Evolutionary conservation across 1,140 invertebrate genomes (phyloP).

Genomic region (Portunus trituberculatus): DNA sequence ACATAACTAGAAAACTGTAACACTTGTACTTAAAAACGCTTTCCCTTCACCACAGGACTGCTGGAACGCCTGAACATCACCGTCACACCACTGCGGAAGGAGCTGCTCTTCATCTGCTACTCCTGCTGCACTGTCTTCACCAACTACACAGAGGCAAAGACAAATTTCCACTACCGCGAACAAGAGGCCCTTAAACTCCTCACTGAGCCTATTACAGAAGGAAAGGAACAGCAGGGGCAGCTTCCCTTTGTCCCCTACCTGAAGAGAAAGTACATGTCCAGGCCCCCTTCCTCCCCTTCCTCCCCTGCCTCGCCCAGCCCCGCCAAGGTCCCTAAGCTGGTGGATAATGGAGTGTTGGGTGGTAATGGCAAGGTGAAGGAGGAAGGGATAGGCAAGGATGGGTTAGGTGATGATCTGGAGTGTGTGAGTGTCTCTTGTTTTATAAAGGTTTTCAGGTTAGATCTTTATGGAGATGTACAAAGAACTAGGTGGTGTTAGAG

Average conservation of each 20-base stretch:
- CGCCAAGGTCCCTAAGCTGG: conserved; percentile 53
- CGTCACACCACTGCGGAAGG: conserved; percentile 56
- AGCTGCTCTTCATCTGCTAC: conserved; percentile 64
- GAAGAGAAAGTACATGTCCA: conserved; percentile 51
- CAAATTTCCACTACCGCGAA: conserved; percentile 48
- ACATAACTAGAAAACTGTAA: too few species aligned
- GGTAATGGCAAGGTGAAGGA: not conserved
- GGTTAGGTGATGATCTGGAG: not conserved
- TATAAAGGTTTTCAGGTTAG: not conserved
- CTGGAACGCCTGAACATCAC: conserved; percentile 68
- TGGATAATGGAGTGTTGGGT: not conserved
- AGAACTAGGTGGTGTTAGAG: not conserved
- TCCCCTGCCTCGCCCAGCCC: not conserved
- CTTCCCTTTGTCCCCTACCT: conserved; percentile 67
- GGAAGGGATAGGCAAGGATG: not conserved
- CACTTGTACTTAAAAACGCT: too few species aligned
- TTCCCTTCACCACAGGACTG: conserved; percentile 47
- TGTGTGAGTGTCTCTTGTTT: not conserved
- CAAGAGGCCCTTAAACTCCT: conserved; percentile 63
- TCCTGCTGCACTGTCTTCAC: conserved; percentile 63
- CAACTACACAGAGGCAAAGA: conserved; percentile 66
- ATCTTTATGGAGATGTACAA: not conserved
- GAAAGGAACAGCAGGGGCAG: conserved; percentile 23
- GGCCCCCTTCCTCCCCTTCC: not conserved
- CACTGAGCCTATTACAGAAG: conserved; percentile 43